These are phyloP conservation scores for Calephelis perditalis DNA, from an alignment of 2,888 invertebrate genomes.

Conservation along the genomic window DNA sequence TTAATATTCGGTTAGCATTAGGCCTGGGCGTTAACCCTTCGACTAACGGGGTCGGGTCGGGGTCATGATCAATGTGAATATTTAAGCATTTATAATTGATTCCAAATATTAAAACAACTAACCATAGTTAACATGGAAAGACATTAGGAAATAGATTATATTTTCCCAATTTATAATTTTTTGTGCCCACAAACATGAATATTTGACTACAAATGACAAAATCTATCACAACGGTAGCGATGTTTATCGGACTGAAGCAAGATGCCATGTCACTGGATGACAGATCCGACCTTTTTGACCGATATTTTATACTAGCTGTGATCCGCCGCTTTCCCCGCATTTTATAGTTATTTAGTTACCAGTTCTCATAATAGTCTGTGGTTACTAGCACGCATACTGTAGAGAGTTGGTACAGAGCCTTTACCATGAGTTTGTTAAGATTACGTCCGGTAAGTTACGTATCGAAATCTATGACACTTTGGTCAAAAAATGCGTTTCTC, in stretches of 20 bases:
- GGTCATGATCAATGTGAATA: no score
- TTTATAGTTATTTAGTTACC: no score
- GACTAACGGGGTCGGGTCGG: no score
- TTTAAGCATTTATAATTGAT: neutral
- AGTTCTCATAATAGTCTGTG: no score
- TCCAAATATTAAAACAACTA: neutral
- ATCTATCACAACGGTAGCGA: slow-evolving; percentile 30
- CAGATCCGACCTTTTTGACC: slow-evolving; percentile 10
- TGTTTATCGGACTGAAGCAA: slow-evolving; percentile 30
- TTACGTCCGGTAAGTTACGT: no score
- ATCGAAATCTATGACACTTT: no score
- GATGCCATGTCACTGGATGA: slow-evolving; percentile 17
- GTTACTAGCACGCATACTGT: no score
- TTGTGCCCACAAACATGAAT: slow-evolving; percentile 15
- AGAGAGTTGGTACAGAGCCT: no score
- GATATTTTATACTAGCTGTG: neutral
- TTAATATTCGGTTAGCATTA: no score
- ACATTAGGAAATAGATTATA: neutral
- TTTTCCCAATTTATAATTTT: slow-evolving; percentile 1
- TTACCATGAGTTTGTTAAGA: no score
- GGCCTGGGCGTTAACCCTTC: no score
- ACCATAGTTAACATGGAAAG: neutral
- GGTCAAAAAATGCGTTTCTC: no score
- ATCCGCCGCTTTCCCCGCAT: neutral
- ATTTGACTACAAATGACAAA: slow-evolving; percentile 21